A percentile compares a stretch with the other conserved stretches of the same genome.
These are phyloP conservation scores for Eristalis intricaria DNA, from an alignment of 2,888 invertebrate genomes.

Conservation along the genomic window DNA sequence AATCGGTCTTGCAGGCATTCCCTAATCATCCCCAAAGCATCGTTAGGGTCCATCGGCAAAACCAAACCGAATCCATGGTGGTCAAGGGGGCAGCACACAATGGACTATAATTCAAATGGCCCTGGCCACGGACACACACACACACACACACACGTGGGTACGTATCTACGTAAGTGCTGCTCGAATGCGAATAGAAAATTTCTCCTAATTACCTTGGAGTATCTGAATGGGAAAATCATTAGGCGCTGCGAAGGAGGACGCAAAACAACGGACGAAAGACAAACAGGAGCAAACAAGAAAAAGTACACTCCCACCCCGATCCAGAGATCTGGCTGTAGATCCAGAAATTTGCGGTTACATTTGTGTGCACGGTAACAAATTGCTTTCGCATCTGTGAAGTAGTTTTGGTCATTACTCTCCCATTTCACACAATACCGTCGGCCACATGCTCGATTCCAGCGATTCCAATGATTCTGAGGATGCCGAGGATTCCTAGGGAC, in stretches of 20 bases:
- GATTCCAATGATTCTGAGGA: not conserved
- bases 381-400: conserved; percentile 60
- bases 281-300: not conserved
- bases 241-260: not conserved
- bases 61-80: not conserved
- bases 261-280: not conserved
- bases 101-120: conserved; percentile 19
- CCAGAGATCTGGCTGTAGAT: not conserved
- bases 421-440: conserved; percentile 11
- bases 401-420: conserved; percentile 45
- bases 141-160: conserved; percentile 19
- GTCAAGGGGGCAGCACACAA: conserved; percentile 18
- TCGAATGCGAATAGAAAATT: conserved; percentile 19
- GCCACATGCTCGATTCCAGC: not conserved
- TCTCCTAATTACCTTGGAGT: conserved; percentile 46
- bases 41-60: not conserved
- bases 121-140: too few relatives aligned
- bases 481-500: not conserved
- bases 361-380: conserved; percentile 49
- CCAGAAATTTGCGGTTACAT: conserved; percentile 25
- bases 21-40: conserved; percentile 5
- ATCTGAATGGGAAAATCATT: conserved; percentile 45
- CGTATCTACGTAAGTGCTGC: conserved; percentile 16
- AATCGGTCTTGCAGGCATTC: conserved; percentile 3
- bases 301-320: not conserved